A percentile compares a stretch with the other conserved stretches of the same genome.
phyloP scores from a whole-genome alignment of 2,888 invertebrate genomes.

The Cerastis rubricosa region DNA sequence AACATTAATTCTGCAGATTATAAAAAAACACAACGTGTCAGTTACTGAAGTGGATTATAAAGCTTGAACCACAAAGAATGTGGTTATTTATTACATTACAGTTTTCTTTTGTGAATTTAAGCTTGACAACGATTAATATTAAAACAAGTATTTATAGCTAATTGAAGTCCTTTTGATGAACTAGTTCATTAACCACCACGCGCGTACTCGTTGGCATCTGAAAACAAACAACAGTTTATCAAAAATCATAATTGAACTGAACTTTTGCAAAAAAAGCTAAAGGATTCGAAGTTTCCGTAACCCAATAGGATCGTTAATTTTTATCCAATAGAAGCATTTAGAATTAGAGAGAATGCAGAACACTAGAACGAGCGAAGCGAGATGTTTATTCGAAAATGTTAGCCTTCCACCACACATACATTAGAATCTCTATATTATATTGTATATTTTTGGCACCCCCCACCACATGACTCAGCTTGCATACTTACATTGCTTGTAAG shows the following conservation, averaged over 20 bases:
- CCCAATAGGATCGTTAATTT: neutral
- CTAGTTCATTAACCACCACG: neutral
- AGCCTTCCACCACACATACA: neutral
- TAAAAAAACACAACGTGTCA: neutral
- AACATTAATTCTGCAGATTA: neutral
- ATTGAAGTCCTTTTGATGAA: neutral
- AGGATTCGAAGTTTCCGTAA: neutral
- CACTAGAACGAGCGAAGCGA: neutral
- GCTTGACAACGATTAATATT: neutral
- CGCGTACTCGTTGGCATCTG: slow-evolving; percentile 1
- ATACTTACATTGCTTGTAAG: slow-evolving; percentile 40
- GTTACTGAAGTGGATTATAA: neutral
- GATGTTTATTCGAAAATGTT: neutral
- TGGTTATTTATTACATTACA: neutral
- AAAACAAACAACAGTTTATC: neutral
- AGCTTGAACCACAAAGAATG: neutral
- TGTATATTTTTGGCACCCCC: neutral
- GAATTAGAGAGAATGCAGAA: neutral
- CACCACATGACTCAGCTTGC: neutral
- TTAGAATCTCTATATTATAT: neutral
- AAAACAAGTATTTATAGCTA: slow-evolving; percentile 1
- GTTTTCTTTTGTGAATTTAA: neutral
- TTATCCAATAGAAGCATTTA: neutral
- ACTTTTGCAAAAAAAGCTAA: neutral
- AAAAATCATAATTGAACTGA: too few relatives aligned